Evolutionary conservation across 2,797 vertebrate species (phyloP).

Genomic region (Sebastes matsubarae): DNA sequence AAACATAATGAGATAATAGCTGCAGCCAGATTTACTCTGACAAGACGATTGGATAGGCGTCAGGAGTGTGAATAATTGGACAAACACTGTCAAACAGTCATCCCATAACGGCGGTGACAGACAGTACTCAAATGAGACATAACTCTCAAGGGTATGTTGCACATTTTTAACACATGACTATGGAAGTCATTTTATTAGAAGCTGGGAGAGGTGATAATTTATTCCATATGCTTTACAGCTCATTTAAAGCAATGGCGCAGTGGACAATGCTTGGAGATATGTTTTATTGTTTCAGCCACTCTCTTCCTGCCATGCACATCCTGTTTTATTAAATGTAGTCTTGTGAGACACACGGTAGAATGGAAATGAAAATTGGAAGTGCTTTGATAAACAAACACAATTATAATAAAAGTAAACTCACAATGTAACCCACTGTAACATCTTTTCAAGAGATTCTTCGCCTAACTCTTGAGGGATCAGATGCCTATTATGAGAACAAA

Average conservation of each 20-base stretch:
- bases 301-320: not conserved
- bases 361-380: slow-evolving; percentile 7
- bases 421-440: not conserved
- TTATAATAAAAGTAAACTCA: slow-evolving; percentile 1
- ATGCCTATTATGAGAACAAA: not conserved
- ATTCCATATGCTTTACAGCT: slow-evolving; percentile 42
- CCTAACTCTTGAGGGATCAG: not conserved
- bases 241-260: slow-evolving; percentile 16
- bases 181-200: slow-evolving; percentile 37
- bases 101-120: slow-evolving; percentile 14
- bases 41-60: slow-evolving; percentile 23
- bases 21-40: slow-evolving; percentile 42
- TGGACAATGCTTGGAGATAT: not conserved
- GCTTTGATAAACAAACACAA: slow-evolving; percentile 34
- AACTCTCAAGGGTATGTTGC: slow-evolving; percentile 20
- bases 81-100: slow-evolving; percentile 29
- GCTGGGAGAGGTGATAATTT: slow-evolving; percentile 36
- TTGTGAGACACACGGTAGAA: slow-evolving; percentile 4
- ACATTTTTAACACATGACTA: slow-evolving; percentile 37
- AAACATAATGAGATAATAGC: slow-evolving; percentile 55
- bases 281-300: not conserved
- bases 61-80: slow-evolving; percentile 31
- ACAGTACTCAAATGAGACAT: slow-evolving; percentile 22
- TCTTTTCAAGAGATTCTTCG: not conserved
- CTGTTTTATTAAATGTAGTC: slow-evolving; percentile 22